phyloP scores from a whole-genome alignment of 2,888 invertebrate genomes.

The Sinelater perroti region DNA sequence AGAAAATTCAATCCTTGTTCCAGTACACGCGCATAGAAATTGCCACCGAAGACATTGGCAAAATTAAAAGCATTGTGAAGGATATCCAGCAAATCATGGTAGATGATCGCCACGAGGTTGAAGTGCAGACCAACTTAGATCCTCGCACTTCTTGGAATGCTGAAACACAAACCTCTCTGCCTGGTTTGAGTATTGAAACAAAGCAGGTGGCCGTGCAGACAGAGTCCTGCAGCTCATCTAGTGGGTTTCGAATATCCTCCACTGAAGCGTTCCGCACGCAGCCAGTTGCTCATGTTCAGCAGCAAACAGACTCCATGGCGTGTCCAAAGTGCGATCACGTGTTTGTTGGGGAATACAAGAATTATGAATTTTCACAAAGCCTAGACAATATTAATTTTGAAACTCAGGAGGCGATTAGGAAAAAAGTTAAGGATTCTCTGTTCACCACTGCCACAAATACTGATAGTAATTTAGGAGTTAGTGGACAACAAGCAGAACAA shows the following conservation, averaged over 20 bases:
- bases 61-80: background rate
- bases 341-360: conserved; percentile 1
- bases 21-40: no score
- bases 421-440: background rate
- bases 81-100: background rate
- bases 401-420: conserved; percentile 37
- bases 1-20: background rate
- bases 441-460: background rate
- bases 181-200: background rate
- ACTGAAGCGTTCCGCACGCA: conserved; percentile 40
- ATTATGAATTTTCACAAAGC: conserved; percentile 31
- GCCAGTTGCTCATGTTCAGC: conserved; percentile 20
- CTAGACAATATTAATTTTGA: conserved; percentile 42
- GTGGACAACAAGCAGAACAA: background rate
- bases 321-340: conserved; percentile 33
- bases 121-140: no score
- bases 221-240: conserved; percentile 26
- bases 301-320: conserved; percentile 40
- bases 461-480: background rate
- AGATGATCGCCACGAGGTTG: background rate
- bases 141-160: background rate
- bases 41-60: background rate
- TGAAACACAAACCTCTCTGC: conserved; percentile 9
- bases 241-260: conserved; percentile 42
- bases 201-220: conserved; percentile 37